Conservation (phyloP, 1,140 invertebrate species). For the Heliconius melpomene region DNA sequence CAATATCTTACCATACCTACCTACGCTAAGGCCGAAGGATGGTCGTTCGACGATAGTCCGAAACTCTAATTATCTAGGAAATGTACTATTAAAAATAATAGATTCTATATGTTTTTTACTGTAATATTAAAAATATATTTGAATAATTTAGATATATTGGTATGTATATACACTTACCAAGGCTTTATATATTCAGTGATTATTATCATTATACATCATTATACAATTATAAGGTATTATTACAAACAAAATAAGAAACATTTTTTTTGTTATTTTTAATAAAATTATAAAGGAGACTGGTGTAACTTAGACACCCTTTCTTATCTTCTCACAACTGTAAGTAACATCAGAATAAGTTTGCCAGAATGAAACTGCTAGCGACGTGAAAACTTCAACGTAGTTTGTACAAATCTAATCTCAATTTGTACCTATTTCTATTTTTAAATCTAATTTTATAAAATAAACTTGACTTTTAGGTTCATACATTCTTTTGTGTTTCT, state of each 20-base stretch:
- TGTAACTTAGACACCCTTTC: not conserved
- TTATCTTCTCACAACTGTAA: not conserved
- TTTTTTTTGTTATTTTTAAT: not conserved
- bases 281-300: not conserved
- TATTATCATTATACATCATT: no score
- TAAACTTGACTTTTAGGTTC: not conserved
- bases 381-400: constrained; percentile 10
- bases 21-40: no score
- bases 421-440: constrained; percentile 11
- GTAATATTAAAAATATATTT: no score
- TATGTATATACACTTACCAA: no score
- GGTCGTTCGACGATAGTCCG: no score
- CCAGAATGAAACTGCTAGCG: constrained; percentile 1
- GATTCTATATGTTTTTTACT: no score
- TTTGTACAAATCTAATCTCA: constrained; percentile 1
- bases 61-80: no score
- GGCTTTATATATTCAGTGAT: no score
- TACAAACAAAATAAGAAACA: not conserved
- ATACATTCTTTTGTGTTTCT: no score
- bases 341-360: constrained; percentile 8
- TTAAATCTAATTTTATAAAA: not conserved
- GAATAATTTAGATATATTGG: no score
- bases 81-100: no score
- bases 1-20: no score
- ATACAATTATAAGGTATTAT: not conserved